Evolutionary conservation across 2,113 vertebrate genomes (phyloP), one percentile per base, ranked within the genome.

Genomic region (Strix uralensis): DNA sequence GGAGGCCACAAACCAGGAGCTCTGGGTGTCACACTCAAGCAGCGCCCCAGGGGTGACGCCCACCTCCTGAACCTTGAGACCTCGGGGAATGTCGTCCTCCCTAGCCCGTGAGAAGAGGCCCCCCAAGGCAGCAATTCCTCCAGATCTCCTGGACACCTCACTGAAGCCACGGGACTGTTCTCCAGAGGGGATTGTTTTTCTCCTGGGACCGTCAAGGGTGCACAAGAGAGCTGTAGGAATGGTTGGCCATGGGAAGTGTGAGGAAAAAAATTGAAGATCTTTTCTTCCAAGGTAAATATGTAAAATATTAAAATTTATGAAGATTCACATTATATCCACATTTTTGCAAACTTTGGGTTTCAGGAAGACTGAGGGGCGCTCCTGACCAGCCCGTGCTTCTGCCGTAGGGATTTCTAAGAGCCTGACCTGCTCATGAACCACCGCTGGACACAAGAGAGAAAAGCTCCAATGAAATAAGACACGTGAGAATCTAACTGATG

Each of bases 401-500:
- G 12, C 20, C 7, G 4, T 3, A 23, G 15, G 73, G 58, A 58
- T 82, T 46, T 30, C 4, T 9, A 49, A 69, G 27, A 7, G 26
- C 40, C 30, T 9, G 5, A 47, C 3, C 23, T 16, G 2, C 36
- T 36, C 36, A 23, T 19, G 22, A 52, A 20, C 11, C 38, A 23
- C 19, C 47, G 13, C 63, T 54, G 47, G 12, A 30, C 40, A 32
- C 3, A 11, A 19, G 2, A 29, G 0, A 2, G 47, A 42, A 34
- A 19, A 19, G 25, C n/a, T 51, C 25, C n/a, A 15, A 1, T 11
- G 55, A 62, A 81, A 32, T 8, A 29, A 38, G 42, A 23, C 29
- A 4, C 3, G 2, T 42, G n/a, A 36, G 49, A 47, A 19, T 42
- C 5, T 21, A 74, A 19, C 19, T 38, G 59, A 80, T 85, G 62